phyloP scores from a whole-genome alignment of 2,888 invertebrate species.

The Adineta ricciae region DNA sequence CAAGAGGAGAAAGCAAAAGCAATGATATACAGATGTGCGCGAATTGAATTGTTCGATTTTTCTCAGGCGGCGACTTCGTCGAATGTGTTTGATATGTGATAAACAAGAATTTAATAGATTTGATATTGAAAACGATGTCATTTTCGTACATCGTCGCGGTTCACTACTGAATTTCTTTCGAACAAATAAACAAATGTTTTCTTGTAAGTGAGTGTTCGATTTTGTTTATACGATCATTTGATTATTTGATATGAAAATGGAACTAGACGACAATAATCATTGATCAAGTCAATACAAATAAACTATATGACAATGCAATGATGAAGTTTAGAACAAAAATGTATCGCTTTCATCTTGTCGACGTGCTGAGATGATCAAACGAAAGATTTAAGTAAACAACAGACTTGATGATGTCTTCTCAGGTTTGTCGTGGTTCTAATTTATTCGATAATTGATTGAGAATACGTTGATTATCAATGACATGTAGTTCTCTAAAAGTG shows the following conservation, averaged over 20 bases:
- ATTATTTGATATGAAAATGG: neutral
- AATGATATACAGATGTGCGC: too few relatives aligned
- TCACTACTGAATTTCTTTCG: neutral
- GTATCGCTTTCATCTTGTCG: neutral
- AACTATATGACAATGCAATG: neutral
- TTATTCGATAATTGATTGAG: slow-evolving; percentile 69
- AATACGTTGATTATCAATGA: slow-evolving; percentile 68
- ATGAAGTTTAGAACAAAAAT: neutral
- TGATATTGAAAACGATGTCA: neutral
- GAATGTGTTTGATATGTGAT: too few relatives aligned
- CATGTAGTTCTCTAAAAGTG: slow-evolving; percentile 56
- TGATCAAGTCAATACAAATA: neutral
- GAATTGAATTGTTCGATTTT: too few relatives aligned
- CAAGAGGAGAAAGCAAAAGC: too few relatives aligned
- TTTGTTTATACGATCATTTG: neutral
- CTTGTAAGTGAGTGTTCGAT: neutral
- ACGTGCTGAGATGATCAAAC: neutral
- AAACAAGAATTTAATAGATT: too few relatives aligned
- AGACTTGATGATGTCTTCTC: neutral
- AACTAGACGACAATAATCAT: neutral
- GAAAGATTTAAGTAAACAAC: neutral
- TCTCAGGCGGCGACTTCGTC: too few relatives aligned
- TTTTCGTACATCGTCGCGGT: neutral
- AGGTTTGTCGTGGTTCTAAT: slow-evolving; percentile 55
- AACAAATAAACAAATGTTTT: neutral